Evolutionary conservation across 2,888 invertebrate species (phyloP).

Genomic region (Desoria tigrina): DNA sequence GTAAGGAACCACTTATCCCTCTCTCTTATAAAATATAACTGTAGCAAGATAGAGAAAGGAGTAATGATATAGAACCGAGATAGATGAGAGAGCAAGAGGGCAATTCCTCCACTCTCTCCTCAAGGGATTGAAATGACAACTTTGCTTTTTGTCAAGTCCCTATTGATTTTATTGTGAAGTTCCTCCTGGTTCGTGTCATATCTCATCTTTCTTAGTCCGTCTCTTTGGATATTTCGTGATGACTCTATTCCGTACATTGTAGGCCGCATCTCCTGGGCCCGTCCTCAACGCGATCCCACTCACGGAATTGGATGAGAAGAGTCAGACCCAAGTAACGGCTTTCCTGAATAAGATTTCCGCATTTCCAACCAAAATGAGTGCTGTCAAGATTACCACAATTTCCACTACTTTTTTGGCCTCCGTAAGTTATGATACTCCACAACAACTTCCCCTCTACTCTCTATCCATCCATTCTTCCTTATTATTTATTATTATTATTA

Average conservation of each 20-base stretch:
- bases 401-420: conserved; percentile 49
- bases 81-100: not conserved
- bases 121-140: conserved; percentile 9
- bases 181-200: conserved; percentile 24
- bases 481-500: no score
- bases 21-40: not conserved
- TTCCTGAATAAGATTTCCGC: conserved; percentile 47
- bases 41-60: no score
- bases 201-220: conserved; percentile 14
- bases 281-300: conserved; percentile 43
- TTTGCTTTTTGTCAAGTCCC: conserved; percentile 15
- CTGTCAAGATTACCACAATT: conserved; percentile 44
- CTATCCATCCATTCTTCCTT: not conserved
- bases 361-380: conserved; percentile 46
- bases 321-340: conserved; percentile 40
- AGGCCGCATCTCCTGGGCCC: conserved; percentile 44
- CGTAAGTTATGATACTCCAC: conserved; percentile 35
- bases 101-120: not conserved
- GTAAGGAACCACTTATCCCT: conserved; percentile 19
- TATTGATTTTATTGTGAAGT: conserved; percentile 23
- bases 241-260: conserved; percentile 4
- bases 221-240: not conserved
- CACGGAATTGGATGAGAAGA: conserved; percentile 39
- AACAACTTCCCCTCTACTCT: conserved; percentile 15
- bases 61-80: no score